Evolutionary conservation across 2,113 vertebrate species (phyloP).

Genomic region (Onychostoma macrolepis): DNA sequence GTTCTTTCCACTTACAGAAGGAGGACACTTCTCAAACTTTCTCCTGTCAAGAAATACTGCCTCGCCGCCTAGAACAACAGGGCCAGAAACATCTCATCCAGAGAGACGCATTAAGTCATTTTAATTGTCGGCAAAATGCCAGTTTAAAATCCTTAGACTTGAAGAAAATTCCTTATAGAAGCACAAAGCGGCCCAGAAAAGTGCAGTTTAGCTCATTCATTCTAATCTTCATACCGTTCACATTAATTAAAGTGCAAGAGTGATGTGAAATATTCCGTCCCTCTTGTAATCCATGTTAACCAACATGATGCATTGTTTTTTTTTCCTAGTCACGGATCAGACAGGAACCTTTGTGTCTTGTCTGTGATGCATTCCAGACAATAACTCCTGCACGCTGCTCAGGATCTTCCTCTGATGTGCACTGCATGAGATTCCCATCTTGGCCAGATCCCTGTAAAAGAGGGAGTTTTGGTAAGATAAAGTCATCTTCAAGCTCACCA

Average conservation of each 20-base stretch:
- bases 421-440: conserved; percentile 88
- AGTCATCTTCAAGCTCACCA: background rate
- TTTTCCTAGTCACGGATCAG: conserved; percentile 74
- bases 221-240: conserved; percentile 30
- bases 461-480: background rate
- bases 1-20: background rate
- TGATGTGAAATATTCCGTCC: conserved; percentile 97
- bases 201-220: conserved; percentile 41
- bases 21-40: conserved; percentile 15
- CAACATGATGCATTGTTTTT: conserved; percentile 55
- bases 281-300: conserved; percentile 55
- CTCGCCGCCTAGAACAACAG: conserved; percentile 4
- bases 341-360: conserved; percentile 97
- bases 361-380: conserved; percentile 95
- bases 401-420: conserved; percentile 95
- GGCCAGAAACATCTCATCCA: conserved; percentile 30
- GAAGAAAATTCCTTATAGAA: conserved; percentile 3
- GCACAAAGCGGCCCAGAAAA: conserved; percentile 39
- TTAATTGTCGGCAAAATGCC: conserved; percentile 30
- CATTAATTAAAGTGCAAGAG: conserved; percentile 84
- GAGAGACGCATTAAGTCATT: conserved; percentile 4
- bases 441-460: conserved; percentile 85
- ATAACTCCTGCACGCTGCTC: conserved; percentile 91
- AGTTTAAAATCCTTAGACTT: conserved; percentile 20
- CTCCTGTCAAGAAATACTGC: conserved; percentile 18